A percentile compares a stretch with the other conserved stretches of the same genome.
Evolutionary conservation across 2,797 vertebrate genomes (phyloP).

Genomic region (Myotis daubentonii): DNA sequence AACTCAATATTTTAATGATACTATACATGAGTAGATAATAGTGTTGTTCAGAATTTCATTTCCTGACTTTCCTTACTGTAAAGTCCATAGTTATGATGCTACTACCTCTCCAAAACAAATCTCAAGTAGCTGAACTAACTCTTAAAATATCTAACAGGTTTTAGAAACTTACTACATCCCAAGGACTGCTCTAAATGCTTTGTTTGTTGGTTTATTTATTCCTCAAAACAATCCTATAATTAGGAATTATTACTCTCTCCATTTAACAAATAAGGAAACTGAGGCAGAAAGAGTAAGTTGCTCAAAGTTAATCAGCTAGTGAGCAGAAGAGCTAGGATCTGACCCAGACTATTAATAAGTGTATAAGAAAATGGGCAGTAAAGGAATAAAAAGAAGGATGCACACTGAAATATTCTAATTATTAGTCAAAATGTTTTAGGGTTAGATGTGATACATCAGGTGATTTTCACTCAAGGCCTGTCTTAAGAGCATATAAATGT

Average conservation of each 20-base stretch:
- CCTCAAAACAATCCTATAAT: neutral
- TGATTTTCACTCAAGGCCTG: neutral
- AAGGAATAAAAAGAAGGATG: neutral
- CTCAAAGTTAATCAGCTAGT: neutral
- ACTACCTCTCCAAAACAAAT: neutral
- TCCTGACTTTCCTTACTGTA: neutral
- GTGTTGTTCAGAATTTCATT: conserved; percentile 1
- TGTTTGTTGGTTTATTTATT: neutral
- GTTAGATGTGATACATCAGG: neutral
- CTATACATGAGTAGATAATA: neutral
- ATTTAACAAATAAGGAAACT: conserved; percentile 17
- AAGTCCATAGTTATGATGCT: neutral
- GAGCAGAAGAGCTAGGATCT: neutral
- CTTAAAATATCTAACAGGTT: neutral
- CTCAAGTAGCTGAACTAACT: neutral
- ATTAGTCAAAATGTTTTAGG: neutral
- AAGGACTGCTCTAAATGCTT: neutral
- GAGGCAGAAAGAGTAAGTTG: neutral
- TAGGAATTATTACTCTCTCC: neutral
- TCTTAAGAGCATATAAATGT: neutral
- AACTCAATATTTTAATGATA: conserved; percentile 21
- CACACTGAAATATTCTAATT: neutral
- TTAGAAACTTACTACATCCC: neutral
- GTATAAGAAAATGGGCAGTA: neutral
- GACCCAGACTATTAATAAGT: neutral